phyloP scores from a whole-genome alignment of 1,140 invertebrate genomes.

The Adelges cooleyi region DNA sequence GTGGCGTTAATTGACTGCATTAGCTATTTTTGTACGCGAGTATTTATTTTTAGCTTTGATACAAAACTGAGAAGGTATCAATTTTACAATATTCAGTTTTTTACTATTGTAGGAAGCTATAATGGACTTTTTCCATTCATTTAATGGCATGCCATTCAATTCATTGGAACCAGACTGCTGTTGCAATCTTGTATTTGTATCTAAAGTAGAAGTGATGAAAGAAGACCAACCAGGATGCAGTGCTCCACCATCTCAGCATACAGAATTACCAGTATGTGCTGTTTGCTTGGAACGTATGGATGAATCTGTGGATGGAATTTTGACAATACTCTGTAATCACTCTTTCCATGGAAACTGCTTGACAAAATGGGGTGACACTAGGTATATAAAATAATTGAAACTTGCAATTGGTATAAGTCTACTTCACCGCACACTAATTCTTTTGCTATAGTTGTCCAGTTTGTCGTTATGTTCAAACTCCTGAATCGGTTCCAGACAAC shows the following conservation, averaged over 20 bases:
- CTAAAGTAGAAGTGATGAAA: conserved; percentile 68
- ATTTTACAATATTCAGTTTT: conserved; percentile 39
- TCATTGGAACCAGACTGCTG: conserved; percentile 78
- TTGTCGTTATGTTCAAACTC: conserved; percentile 80
- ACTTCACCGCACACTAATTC: not conserved
- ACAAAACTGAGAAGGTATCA: not conserved
- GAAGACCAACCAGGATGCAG: conserved; percentile 50
- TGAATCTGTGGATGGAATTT: conserved; percentile 90
- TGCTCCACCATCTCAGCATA: conserved; percentile 59
- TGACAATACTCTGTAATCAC: conserved; percentile 97
- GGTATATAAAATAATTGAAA: conserved; percentile 34
- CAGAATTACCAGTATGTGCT: conserved; percentile 94
- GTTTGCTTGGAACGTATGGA: conserved; percentile 96
- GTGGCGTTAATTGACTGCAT: no score
- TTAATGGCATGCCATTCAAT: conserved; percentile 86
- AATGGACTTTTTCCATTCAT: conserved; percentile 83
- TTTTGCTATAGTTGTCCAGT: conserved; percentile 47
- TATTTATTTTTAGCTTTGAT: conserved; percentile 37
- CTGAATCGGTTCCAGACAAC: conserved; percentile 73
- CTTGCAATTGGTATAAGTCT: not conserved
- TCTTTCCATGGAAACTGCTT: conserved; percentile 92
- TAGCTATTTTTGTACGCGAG: not conserved
- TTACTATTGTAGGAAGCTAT: conserved; percentile 54
- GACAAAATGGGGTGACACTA: conserved; percentile 91
- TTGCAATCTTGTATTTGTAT: conserved; percentile 92